Evolutionary conservation across 2,888 invertebrate species (phyloP), one percentile per base, ranked within the genome.

Genomic region (Lypha dubia): DNA sequence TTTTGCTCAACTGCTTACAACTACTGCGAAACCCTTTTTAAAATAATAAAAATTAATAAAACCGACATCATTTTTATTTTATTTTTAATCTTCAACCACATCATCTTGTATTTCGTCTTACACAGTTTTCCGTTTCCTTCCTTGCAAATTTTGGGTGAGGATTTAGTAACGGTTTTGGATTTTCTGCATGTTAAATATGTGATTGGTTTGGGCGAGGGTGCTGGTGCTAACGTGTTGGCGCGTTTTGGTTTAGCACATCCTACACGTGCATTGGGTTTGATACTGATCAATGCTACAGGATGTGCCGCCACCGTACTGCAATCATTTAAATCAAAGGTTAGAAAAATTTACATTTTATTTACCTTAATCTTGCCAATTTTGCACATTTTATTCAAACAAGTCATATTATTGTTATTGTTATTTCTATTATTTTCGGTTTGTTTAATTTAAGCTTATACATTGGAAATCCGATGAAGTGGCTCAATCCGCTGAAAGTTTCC

Each of bases 301-400:
- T 96, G 97, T 65, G 96, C 97, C 8, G 96, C 97, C 3, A 96
- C 97, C 4, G 96, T 97, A 79, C 94, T 97, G 89, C 97, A 97
- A 90, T 96, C 96, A 87, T 95, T 98, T 92, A 95, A 96, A 91
- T 96, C 95, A 89, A 95, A 97, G 94, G 95, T 73, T 49, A 46
- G 46, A 1, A 22, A 17, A 67, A 11, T 20, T 4, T 8, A 51
- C 22, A 20, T 22, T n/a, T 5, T n/a, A 38, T 17, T 20, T 49
- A 6, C 4, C 15, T 44, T 49, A 20, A 2, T 20, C 17, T 20
- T 49, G 5, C 7, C 20, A 20, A 2, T 20, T 8, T 20, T 49
- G 5, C 7, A 20, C 8, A 5, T 20, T 51, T 15, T 4, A 8
- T 51, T 11, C 6, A 3, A 24, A 15, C 35, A 38, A 13, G 9